Conservation (phyloP, 2,113 vertebrate genomes). For the Scytalopus superciliaris region DNA sequence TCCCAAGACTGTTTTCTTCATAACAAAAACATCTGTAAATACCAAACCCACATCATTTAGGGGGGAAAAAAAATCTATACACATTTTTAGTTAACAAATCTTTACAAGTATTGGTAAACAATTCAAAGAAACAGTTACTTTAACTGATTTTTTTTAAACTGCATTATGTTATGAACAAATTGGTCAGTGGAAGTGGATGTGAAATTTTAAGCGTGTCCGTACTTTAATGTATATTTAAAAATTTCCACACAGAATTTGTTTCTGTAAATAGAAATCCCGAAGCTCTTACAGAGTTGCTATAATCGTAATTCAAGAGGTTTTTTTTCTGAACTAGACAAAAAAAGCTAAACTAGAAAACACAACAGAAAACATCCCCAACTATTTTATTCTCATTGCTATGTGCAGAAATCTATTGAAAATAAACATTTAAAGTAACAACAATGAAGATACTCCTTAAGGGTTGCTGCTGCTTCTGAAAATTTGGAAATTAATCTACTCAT, state of each 20-base stretch:
- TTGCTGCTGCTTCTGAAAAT: neutral
- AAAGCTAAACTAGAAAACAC: neutral
- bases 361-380: neutral
- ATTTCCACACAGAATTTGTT: neutral
- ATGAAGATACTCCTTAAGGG: neutral
- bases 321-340: neutral
- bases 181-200: neutral
- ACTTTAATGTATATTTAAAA: neutral
- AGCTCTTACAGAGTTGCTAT: neutral
- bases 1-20: neutral
- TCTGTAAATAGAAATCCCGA: neutral
- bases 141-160: neutral
- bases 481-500: neutral
- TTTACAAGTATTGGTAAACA: neutral
- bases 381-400: neutral
- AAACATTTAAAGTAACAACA: neutral
- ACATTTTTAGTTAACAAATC: neutral
- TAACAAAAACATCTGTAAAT: slow-evolving; percentile 27
- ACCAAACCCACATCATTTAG: neutral
- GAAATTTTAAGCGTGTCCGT: neutral
- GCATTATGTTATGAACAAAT: neutral
- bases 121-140: neutral
- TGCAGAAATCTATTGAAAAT: neutral
- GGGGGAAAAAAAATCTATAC: accelerated
- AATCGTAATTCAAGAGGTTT: neutral